Evolutionary conservation across 2,888 invertebrate species (phyloP), one percentile per base, ranked within the genome.

Genomic region (Acrobeloides nanus): DNA sequence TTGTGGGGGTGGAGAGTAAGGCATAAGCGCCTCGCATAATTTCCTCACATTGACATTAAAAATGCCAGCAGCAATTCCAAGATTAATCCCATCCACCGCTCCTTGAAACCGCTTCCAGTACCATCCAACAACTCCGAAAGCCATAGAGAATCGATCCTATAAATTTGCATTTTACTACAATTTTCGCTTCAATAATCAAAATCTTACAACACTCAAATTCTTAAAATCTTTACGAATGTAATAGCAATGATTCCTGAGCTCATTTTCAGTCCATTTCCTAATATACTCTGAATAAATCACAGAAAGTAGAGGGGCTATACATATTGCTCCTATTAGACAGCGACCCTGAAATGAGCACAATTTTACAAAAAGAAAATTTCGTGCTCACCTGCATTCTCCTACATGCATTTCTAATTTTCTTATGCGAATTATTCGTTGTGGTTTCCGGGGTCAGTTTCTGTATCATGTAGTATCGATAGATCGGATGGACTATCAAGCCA

Each of bases 21-120:
- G n/a, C n/a, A n/a, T n/a, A n/a, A n/a, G n/a, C n/a, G n/a, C n/a
- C n/a, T n/a, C n/a, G n/a, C n/a, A n/a, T n/a, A n/a, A n/a, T n/a
- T n/a, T n/a, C n/a, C n/a, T n/a, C n/a, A n/a, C n/a, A n/a, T n/a
- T n/a, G n/a, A n/a, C n/a, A n/a, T n/a, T n/a, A n/a, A n/a, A n/a
- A n/a, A n/a, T n/a, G n/a, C n/a, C n/a, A n/a, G n/a, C n/a, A n/a
- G n/a, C n/a, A n/a, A n/a, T n/a, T n/a, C n/a, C 66, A 6, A 67
- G 15, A 45, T 71, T 70, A 39, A 72, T 59, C 21, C 66, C 64
- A 42, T 70, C 67, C 12, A 69, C 71, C 6, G 64, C 65, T 17
- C 70, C 70, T 43, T 70, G 67, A 48, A 70, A 72, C 18, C 70
- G 53, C 38, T 57, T 59, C 70, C 70, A 70, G 48, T 71, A 72